Percentiles rank a stretch among this genome's conserved stretches.
Evolutionary conservation across 2,113 vertebrate genomes (phyloP).

Genomic region (Oryzias celebensis): DNA sequence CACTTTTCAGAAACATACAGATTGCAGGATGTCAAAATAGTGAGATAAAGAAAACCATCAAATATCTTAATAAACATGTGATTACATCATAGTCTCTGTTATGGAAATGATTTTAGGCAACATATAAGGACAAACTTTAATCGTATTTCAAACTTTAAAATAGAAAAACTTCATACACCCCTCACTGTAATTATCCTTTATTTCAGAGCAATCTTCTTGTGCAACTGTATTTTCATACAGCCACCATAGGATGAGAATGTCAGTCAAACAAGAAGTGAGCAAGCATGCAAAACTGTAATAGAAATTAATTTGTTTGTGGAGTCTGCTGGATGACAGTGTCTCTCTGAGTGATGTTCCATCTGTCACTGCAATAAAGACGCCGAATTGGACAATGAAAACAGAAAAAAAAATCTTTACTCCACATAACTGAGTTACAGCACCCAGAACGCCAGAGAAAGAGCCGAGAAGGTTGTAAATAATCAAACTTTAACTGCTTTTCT

Average conservation of each 20-base stretch:
- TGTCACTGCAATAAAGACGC: slow-evolving; percentile 64
- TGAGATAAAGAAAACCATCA: too few relatives aligned
- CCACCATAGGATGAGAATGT: slow-evolving; percentile 45
- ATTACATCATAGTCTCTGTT: too few relatives aligned
- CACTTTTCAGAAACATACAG: too few relatives aligned
- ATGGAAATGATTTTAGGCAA: too few relatives aligned
- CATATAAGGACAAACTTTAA: slow-evolving; percentile 1
- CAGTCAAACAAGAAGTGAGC: slow-evolving; percentile 52
- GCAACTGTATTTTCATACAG: slow-evolving; percentile 27
- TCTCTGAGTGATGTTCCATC: slow-evolving; percentile 66
- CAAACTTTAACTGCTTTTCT: slow-evolving; percentile 51
- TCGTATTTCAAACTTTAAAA: slow-evolving; percentile 2
- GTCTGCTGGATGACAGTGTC: slow-evolving; percentile 58
- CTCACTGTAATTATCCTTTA: slow-evolving; percentile 14
- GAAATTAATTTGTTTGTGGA: slow-evolving; percentile 69
- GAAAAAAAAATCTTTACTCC: slow-evolving; percentile 16
- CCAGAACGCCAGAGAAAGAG: slow-evolving; percentile 47
- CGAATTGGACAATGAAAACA: slow-evolving; percentile 55
- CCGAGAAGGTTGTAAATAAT: slow-evolving; percentile 47
- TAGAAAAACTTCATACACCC: slow-evolving; percentile 10
- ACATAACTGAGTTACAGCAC: slow-evolving; percentile 37
- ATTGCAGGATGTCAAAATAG: too few relatives aligned
- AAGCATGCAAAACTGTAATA: slow-evolving; percentile 60
- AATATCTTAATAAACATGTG: too few relatives aligned
- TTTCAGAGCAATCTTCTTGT: slow-evolving; percentile 21